A percentile compares a stretch with the other conserved stretches of the same genome.
These are phyloP conservation scores for Cathartes aura DNA, from an alignment of 2,113 vertebrate genomes.

Conservation along the genomic window DNA sequence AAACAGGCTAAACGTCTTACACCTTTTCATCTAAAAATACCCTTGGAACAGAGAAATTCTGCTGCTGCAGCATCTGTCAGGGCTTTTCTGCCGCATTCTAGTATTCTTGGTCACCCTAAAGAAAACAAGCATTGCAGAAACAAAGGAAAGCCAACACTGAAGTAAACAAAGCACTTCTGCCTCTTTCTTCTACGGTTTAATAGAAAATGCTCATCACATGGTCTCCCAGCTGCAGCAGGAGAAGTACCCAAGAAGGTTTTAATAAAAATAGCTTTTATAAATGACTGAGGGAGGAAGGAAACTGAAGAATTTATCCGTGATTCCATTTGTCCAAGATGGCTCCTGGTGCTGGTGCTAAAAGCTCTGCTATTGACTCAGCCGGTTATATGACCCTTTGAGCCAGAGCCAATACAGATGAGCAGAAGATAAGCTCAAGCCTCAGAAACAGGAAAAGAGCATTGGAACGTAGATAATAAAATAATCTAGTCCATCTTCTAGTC, in stretches of 20 bases:
- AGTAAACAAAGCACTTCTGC: slow-evolving; percentile 45
- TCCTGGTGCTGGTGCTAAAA: slow-evolving; percentile 12
- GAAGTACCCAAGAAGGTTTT: slow-evolving; percentile 13
- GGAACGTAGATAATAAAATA: neutral
- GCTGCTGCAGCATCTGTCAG: slow-evolving; percentile 5
- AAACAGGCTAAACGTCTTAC: neutral
- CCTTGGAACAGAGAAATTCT: neutral
- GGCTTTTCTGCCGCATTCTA: neutral
- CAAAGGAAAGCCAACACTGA: slow-evolving; percentile 19
- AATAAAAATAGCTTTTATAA: slow-evolving; percentile 44
- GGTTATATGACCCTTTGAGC: neutral
- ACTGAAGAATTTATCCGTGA: neutral
- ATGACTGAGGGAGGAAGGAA: neutral
- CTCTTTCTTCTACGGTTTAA: neutral
- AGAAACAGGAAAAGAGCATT: neutral
- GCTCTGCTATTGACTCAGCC: neutral
- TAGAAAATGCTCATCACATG: slow-evolving; percentile 21
- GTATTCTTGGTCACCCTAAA: neutral
- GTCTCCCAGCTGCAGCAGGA: slow-evolving; percentile 20
- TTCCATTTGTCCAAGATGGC: slow-evolving; percentile 47
- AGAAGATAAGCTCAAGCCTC: neutral
- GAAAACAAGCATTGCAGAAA: slow-evolving; percentile 1
- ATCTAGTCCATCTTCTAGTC: neutral
- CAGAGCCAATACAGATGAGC: neutral
- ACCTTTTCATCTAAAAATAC: slow-evolving; percentile 45